These are phyloP conservation scores for Thinocorus orbignyianus DNA, from an alignment of 2,113 vertebrate genomes.

Conservation along the genomic window DNA sequence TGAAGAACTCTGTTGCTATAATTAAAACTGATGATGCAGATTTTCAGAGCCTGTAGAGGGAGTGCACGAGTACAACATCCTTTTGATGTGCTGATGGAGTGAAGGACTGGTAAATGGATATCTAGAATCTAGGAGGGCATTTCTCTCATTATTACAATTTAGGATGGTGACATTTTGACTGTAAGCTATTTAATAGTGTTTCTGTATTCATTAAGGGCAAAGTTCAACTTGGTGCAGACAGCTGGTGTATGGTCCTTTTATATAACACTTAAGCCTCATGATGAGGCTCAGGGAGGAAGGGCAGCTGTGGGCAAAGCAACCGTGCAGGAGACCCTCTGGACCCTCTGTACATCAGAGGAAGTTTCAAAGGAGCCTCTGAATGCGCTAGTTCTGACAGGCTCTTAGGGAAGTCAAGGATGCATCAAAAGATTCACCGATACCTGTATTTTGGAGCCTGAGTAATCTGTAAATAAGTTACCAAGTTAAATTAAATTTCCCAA, in stretches of 20 bases:
- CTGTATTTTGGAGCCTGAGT: neutral
- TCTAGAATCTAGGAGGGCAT: constrained; percentile 52
- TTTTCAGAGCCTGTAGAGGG: constrained; percentile 62
- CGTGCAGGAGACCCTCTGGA: constrained; percentile 31
- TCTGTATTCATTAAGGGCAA: constrained; percentile 68
- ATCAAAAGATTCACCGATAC: neutral
- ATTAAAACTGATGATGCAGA: constrained; percentile 57
- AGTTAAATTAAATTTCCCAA: neutral
- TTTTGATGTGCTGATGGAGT: constrained; percentile 52
- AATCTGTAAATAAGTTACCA: neutral
- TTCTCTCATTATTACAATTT: constrained; percentile 64
- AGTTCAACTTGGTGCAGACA: constrained; percentile 59
- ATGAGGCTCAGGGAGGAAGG: constrained; percentile 59
- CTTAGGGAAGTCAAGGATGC: neutral
- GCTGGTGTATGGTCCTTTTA: constrained; percentile 69
- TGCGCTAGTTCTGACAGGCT: neutral
- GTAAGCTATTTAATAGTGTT: constrained; percentile 66
- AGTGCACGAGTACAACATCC: constrained; percentile 22
- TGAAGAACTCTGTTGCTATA: constrained; percentile 2
- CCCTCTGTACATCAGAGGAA: constrained; percentile 32
- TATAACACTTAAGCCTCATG: constrained; percentile 64
- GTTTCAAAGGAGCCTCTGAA: constrained; percentile 53
- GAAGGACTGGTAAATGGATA: constrained; percentile 35
- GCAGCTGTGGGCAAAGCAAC: constrained; percentile 54
- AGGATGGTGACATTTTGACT: constrained; percentile 54